Base-by-base conservation (phyloP, 2,888 invertebrate species). In the Mesoligia furuncula region DNA sequence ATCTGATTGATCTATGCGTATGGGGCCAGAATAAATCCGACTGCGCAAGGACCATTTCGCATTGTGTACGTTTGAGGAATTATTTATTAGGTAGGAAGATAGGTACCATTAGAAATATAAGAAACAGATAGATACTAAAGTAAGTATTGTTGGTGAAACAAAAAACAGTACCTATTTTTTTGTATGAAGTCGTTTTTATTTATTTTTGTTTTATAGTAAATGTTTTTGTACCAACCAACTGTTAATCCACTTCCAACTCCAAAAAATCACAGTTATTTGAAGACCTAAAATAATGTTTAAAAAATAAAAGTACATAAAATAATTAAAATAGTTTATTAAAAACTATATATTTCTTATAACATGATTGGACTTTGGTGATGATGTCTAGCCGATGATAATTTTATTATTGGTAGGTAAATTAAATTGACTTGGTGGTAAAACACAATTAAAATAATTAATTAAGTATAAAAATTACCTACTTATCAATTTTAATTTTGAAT, bases 181-280 rank as follows among this genome's bases (percentile, higher is more conserved):
- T 73, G 39, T 68, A 36, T 57, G n/a, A 39, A 81, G 42, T 51
- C 27, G 48, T 68, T 51, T 68, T 42, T 59, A 54, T 59, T 75
- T 62, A 57, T 66, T 66, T 62, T 76, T 36, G 17, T 76, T 42
- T 51, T 39, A 31, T 64, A 57, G 7, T 42, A 66, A 48, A 48
- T 27, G 31, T 73, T 75, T 81, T 67, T 71, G 76, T 81, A 81
- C 71, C 67, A 71, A 81, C 71, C 67, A 71, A 75, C 31, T 54
- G 78, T 72, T 68, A 71, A 65, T 65, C 71, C 54, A 36, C 64
- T 61, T 39, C n/a, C 54, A 70, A 73, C 73, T 67, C 31, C n/a
- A 64, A 75, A 48, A 45, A 73, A 83, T 83, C 83, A 83, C 83
- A 83, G 83, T 80, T 54, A 76, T 62, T 61, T 79, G 73, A 73